phyloP scores from a whole-genome alignment of 2,888 invertebrate species.

The Lampropteryx suffumata region DNA sequence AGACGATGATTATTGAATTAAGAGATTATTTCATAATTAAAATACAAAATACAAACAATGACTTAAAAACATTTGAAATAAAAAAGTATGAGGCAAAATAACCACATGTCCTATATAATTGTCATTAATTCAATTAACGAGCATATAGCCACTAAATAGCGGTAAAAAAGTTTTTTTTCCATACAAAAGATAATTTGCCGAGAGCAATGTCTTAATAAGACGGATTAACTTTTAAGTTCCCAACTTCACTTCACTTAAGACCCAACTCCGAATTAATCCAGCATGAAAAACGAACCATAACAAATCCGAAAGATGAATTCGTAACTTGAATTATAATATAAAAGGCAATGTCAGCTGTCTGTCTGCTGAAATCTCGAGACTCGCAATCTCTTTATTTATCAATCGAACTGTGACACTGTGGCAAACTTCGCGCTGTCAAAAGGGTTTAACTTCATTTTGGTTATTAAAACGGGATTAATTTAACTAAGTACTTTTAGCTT shows the following conservation, averaged over 20 bases:
- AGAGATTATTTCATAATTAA: too few species aligned
- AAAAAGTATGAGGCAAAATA: too few species aligned
- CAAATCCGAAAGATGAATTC: conserved; percentile 27
- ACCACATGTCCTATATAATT: too few species aligned
- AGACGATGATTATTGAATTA: too few species aligned
- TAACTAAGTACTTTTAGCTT: neutral
- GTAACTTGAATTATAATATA: conserved; percentile 39
- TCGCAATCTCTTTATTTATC: conserved; percentile 36
- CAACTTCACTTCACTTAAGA: conserved; percentile 9
- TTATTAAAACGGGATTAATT: conserved; percentile 5
- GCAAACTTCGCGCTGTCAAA: conserved; percentile 23
- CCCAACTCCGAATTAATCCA: conserved; percentile 17
- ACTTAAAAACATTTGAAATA: too few species aligned
- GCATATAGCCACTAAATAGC: too few species aligned
- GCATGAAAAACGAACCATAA: conserved; percentile 21
- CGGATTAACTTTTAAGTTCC: conserved; percentile 13
- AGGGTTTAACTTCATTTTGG: conserved; percentile 16
- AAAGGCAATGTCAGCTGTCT: conserved; percentile 39
- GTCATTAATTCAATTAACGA: too few species aligned
- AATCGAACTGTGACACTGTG: conserved; percentile 18
- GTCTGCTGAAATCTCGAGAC: conserved; percentile 35
- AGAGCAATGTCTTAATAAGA: neutral
- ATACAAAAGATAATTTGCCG: too few species aligned
- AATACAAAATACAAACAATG: too few species aligned
- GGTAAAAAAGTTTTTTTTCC: too few species aligned